Base-by-base conservation (phyloP, 2,888 invertebrate genomes). In the Monopis laevigella region DNA sequence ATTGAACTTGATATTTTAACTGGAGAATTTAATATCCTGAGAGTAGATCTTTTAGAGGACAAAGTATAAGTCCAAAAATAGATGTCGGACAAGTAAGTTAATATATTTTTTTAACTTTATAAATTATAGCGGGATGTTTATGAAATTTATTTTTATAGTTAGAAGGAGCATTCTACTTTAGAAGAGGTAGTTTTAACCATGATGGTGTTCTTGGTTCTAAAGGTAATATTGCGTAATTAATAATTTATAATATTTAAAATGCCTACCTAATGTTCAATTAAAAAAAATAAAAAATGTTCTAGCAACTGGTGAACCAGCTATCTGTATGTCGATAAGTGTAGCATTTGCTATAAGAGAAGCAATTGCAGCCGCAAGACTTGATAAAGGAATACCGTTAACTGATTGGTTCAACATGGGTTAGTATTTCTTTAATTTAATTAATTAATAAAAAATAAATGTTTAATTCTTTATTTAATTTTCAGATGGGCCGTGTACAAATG, bases 1-100 rank as follows among this genome's bases (percentile, higher is more conserved):
- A 86, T 89, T 0, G 89, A 90, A 61, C 59, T 91, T 0, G 92
- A 92, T 59, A 64, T 90, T 14, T 61, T 92, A 39, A 91, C 90
- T 0, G 91, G 91, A 19, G 87, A 88, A 55, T 83, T 85, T 48
- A 71, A 86, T 48, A 62, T 88, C 24, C 55, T 65, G 0, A 72
- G 88, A 48, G 86, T 86, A 0, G 89, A 89, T 58, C 61, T 89
- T 38, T 52, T 88, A 21, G 87, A 88, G 89, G 89, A 1, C 67
- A 80, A 12, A 87, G 87, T 62, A 59, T 88, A 32, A 88, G 84
- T 61, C 88, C 88, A 2, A 65, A 82, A 51, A 55, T 89, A 18
- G 89, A 89, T 62, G 67, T 89, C 40, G 89, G 89, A 6, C 88
- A 90, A 71, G 80, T 80, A 50, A 54, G 52, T 51, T n/a, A n/a